phyloP scores from a whole-genome alignment of 2,888 invertebrate species.

The Drosophila siamana region DNA sequence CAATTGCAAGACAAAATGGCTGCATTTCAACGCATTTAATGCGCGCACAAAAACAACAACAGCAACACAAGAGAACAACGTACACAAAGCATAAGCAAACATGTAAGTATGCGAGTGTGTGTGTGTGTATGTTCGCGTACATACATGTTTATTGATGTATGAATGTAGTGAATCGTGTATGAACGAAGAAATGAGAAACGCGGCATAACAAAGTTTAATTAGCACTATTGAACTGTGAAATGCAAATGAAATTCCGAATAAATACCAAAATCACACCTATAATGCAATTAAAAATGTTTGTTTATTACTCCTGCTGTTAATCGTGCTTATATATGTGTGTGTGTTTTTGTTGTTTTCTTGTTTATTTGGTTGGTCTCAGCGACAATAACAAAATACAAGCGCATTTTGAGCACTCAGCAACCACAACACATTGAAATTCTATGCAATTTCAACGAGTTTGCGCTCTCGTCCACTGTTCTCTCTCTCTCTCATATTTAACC shows the following conservation, averaged over 20 bases:
- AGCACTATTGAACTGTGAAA: conserved; percentile 38
- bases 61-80: conserved; percentile 53
- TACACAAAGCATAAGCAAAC: conserved; percentile 65
- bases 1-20: conserved; percentile 72
- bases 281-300: conserved; percentile 25
- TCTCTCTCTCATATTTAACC: conserved; percentile 22
- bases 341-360: conserved; percentile 15
- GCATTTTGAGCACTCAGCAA: conserved; percentile 28
- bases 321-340: too few relatives aligned
- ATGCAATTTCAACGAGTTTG: conserved; percentile 70
- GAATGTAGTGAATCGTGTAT: conserved; percentile 1
- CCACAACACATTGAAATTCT: conserved; percentile 39
- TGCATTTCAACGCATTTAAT: conserved; percentile 78
- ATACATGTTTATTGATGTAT: conserved; percentile 13
- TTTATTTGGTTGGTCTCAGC: conserved; percentile 37
- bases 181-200: conserved; percentile 26
- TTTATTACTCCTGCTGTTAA: conserved; percentile 31
- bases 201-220: conserved; percentile 54
- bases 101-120: conserved; percentile 53
- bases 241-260: conserved; percentile 22
- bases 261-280: conserved; percentile 17
- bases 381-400: conserved; percentile 49
- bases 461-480: conserved; percentile 42
- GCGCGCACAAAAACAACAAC: conserved; percentile 43
- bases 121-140: conserved; percentile 2